Percentiles rank a stretch among this genome's conserved stretches.
phyloP scores from a whole-genome alignment of 1,140 invertebrate species.

The Sminthurinus signatus region DNA sequence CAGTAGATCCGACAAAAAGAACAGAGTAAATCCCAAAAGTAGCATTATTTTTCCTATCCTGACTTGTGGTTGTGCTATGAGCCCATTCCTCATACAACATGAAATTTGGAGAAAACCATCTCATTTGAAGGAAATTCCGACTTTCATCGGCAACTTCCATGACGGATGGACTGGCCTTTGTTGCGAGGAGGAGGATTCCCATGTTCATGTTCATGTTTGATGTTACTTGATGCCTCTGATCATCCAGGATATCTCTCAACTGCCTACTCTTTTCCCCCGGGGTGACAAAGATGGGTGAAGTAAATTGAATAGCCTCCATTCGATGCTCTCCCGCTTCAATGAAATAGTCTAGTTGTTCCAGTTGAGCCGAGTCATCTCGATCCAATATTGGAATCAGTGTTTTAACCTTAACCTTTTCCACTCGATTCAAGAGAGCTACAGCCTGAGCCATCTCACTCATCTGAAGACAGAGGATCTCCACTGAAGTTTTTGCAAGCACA shows the following conservation, averaged over 20 bases:
- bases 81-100: slow-evolving; percentile 31
- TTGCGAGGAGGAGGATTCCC: slow-evolving; percentile 27
- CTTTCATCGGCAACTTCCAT: slow-evolving; percentile 24
- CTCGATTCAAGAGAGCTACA: slow-evolving; percentile 29
- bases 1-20: slow-evolving; percentile 27
- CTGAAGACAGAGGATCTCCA: slow-evolving; percentile 21
- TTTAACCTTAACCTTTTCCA: slow-evolving; percentile 21
- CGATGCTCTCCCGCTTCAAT: slow-evolving; percentile 3
- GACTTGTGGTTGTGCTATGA: not conserved
- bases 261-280: not conserved
- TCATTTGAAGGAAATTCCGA: slow-evolving; percentile 20
- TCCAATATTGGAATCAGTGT: slow-evolving; percentile 29
- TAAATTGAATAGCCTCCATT: slow-evolving; percentile 13
- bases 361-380: slow-evolving; percentile 17
- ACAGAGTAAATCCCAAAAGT: slow-evolving; percentile 34
- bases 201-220: not conserved
- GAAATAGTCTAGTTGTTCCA: slow-evolving; percentile 19
- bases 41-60: not conserved
- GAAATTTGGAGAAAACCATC: slow-evolving; percentile 35
- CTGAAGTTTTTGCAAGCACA: not conserved
- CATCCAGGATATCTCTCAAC: slow-evolving; percentile 17
- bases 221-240: not conserved
- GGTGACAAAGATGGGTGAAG: slow-evolving; percentile 12
- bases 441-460: slow-evolving; percentile 20
- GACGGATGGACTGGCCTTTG: slow-evolving; percentile 13